Base-by-base conservation (phyloP, 1,140 invertebrate species). In the Monomorium pharaonis region DNA sequence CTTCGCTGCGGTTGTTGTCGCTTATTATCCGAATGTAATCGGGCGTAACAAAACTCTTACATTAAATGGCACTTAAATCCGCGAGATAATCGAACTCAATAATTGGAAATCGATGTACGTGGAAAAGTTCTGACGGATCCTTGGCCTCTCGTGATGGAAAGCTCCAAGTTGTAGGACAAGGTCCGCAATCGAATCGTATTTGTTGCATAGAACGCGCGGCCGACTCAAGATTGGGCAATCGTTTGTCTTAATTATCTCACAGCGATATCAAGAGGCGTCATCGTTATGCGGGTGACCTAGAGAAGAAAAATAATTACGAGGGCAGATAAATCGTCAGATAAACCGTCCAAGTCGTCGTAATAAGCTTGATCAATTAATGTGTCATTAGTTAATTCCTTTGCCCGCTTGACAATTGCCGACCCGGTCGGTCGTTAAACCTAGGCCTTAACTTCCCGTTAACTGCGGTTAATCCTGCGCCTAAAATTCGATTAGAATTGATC, bases 401-500 rank as follows among this genome's bases (percentile, higher is more conserved):
- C 10, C 14, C n/a, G 12, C 9, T 4, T 12, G 63, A 42, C 16
- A 80, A 80, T 80, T 80, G 18, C 56, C 16, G 9, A n/a, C n/a
- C n/a, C n/a, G 3, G 3, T 80, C 37, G 88, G 84, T 88, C 87
- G 21, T 89, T 89, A 74, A 86, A 85, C 72, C 58, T 24, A 37
- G 0, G 60, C 16, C 24, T 89, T 89, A 86, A 89, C 33, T 70
- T 69, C 30, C 33, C 56, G 3, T 78, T 78, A 67, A 89, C 86
- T 89, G 30, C 18, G 47, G 47, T 89, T 51, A 80, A 89, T 77
- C 24, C 24, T 33, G 9, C 4, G 1, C 21, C 47, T 76, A 84
- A 65, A 42, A 75, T 65, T 16, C n/a, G 21, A 63, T 76, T 9
- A 37, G 5, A 54, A 18, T 12, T 16, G 27, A 51, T 49, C 37